Conservation (phyloP, 2,888 invertebrate species). For the Dynastes tityus region DNA sequence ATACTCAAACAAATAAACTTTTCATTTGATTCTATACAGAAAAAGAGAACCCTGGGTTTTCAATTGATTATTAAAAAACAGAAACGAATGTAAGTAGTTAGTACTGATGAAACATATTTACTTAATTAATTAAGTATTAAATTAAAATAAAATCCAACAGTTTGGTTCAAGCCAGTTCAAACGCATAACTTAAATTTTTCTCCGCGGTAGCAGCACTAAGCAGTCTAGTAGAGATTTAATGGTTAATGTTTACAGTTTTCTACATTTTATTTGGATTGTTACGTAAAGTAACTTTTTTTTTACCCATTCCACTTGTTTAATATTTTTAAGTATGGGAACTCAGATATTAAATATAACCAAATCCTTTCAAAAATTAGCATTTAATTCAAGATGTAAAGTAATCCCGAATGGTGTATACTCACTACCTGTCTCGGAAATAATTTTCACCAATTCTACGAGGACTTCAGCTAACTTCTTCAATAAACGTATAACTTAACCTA, state of each 20-base stretch:
- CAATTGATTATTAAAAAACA: too few species aligned
- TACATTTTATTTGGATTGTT: not conserved
- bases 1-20: too few species aligned
- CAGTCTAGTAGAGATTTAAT: not conserved
- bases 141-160: too few species aligned
- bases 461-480: conserved; percentile 77
- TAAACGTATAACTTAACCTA: conserved; percentile 75
- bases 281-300: too few species aligned
- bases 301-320: too few species aligned
- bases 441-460: conserved; percentile 62
- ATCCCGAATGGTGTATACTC: conserved; percentile 41
- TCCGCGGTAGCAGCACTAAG: not conserved
- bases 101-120: too few species aligned
- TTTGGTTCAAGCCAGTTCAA: too few species aligned
- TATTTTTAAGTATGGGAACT: conserved; percentile 59
- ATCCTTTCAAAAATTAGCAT: conserved; percentile 64
- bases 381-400: conserved; percentile 61
- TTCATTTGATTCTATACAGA: too few species aligned
- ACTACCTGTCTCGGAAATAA: conserved; percentile 48
- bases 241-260: not conserved
- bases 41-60: too few species aligned
- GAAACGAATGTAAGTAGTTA: too few species aligned
- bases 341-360: conserved; percentile 65
- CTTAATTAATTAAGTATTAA: too few species aligned
- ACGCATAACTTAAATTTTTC: not conserved